Base-by-base conservation (phyloP, 2,113 vertebrate species). In the Aviceda subcristata region DNA sequence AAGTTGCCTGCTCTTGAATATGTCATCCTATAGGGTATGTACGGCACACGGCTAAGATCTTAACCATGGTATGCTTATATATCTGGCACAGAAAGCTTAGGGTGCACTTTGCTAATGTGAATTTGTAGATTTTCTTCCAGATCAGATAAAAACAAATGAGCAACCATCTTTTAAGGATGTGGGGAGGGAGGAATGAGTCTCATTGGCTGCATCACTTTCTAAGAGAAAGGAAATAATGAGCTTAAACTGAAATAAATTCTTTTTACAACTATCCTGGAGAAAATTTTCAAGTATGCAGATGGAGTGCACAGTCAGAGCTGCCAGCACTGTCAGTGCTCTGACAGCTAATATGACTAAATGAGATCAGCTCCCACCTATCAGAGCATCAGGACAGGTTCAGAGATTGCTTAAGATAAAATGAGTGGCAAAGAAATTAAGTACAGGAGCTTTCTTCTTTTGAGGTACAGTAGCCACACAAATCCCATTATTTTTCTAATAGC, bases 201-300 rank as follows among this genome's bases (percentile, higher is more conserved):
- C 57, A 80, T 50, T 92, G 88, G 84, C 81, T 89, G 38, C 83
- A 94, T 75, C 88, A 15, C 29, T 96, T 98, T 94, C 66, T 78
- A 94, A 98, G 88, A 75, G 34, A 94, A 91, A 92, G 63, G 68
- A 94, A 91, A 96, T 88, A 95, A 96, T 95, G 93, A 97, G 50
- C 43, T 91, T 62, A 92, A 96, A 76, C 72, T 95, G 96, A 90
- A 97, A 97, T 96, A 91, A 74, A 72, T 87, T 77, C 72, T 96
- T 97, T 97, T 97, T 97, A 97, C 62, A 72, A 10, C 86, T 96
- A 10, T 91, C 64, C 62, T 92, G 72, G 78, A 94, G 62, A 94
- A 94, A 93, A 90, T 93, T 74, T 88, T 95, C 63, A 91, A 59
- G 67, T 64, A 68, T 92, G 92, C 90, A 94, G 91, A 94, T 57